phyloP scores from a whole-genome alignment of 2,888 invertebrate genomes.

The Incurvaria masculella region DNA sequence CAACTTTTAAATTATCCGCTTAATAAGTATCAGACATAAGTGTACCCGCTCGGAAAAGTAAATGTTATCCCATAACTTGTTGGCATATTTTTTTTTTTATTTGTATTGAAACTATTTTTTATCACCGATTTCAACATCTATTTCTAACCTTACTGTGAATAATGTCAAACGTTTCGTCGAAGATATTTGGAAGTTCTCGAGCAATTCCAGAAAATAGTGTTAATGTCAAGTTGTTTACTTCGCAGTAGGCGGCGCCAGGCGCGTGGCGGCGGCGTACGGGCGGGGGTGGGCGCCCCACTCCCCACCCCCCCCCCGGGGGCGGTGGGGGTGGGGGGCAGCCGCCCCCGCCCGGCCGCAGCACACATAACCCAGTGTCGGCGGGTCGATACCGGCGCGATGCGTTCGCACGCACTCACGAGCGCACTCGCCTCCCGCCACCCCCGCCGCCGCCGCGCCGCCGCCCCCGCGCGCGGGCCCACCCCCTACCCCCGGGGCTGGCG shows the following conservation, averaged over 20 bases:
- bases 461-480: slow-evolving; percentile 6
- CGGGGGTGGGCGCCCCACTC: background rate
- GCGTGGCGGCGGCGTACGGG: background rate
- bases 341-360: slow-evolving; percentile 24
- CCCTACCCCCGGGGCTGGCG: background rate
- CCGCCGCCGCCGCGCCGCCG: slow-evolving; percentile 6
- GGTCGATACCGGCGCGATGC: slow-evolving; percentile 39
- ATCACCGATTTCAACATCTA: too few relatives aligned
- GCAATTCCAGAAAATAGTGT: background rate
- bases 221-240: background rate
- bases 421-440: slow-evolving; percentile 6
- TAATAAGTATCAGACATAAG: too few relatives aligned
- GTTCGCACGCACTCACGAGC: slow-evolving; percentile 10
- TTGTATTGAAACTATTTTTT: too few relatives aligned
- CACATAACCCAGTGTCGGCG: slow-evolving; percentile 28
- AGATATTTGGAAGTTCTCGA: too few relatives aligned
- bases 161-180: too few relatives aligned
- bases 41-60: too few relatives aligned
- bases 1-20: too few relatives aligned
- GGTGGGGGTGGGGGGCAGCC: slow-evolving; percentile 11
- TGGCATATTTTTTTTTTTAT: too few relatives aligned
- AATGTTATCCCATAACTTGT: too few relatives aligned
- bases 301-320: slow-evolving; percentile 4
- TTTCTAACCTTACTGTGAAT: too few relatives aligned
- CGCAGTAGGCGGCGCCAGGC: background rate